These are phyloP conservation scores for Pomacea maculata DNA, from an alignment of 1,140 invertebrate genomes.

Conservation along the genomic window DNA sequence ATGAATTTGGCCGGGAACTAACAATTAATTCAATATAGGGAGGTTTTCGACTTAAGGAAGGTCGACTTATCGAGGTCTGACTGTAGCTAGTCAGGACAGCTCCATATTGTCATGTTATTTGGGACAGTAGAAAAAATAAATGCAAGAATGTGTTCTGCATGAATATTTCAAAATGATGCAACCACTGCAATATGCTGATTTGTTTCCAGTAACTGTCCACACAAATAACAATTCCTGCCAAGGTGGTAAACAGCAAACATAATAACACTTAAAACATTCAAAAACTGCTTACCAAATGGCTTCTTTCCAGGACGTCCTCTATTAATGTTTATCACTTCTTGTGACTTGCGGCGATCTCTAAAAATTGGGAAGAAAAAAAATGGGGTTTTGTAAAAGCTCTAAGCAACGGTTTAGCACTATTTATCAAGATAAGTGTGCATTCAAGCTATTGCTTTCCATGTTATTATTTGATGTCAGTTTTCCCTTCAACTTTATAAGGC, in stretches of 20 bases:
- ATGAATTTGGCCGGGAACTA: no score
- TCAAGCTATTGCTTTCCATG: not conserved
- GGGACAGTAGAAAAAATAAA: no score
- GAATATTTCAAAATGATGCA: not conserved
- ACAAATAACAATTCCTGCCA: no score
- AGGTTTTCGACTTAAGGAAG: no score
- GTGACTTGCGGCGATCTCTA: slow-evolving; percentile 56
- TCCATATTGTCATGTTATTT: no score
- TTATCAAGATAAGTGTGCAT: no score
- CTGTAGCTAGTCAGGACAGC: no score
- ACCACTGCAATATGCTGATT: not conserved
- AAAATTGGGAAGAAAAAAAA: slow-evolving; percentile 20
- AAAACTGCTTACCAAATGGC: slow-evolving; percentile 52
- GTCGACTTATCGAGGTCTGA: no score
- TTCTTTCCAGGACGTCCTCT: slow-evolving; percentile 48
- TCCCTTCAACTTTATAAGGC: not conserved
- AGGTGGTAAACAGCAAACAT: no score
- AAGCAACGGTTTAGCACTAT: no score
- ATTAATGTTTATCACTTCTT: slow-evolving; percentile 54
- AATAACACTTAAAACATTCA: not conserved
- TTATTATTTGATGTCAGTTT: not conserved
- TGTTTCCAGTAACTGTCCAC: not conserved
- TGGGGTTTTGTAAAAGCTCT: no score
- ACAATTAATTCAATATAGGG: no score
- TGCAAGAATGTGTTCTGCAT: not conserved